A percentile compares a stretch with the other conserved stretches of the same genome.
Evolutionary conservation across 2,113 vertebrate species (phyloP).

Genomic region (Verasper variegatus): DNA sequence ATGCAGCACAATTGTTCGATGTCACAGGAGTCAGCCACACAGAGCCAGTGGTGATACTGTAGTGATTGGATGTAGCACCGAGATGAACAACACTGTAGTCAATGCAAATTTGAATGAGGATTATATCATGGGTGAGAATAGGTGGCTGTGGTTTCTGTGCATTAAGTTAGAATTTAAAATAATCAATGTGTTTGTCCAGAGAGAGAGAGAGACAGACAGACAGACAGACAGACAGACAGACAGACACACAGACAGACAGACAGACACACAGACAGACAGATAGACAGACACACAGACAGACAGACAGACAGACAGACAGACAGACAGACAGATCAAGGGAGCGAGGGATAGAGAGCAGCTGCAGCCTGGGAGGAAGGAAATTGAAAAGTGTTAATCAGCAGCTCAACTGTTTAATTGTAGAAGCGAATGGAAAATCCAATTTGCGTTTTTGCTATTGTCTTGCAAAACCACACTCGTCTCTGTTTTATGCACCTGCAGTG

Average conservation of each 20-base stretch:
- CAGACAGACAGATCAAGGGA: not conserved
- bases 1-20: constrained; percentile 26
- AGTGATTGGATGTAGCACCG: constrained; percentile 44
- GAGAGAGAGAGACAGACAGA: not conserved
- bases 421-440: constrained; percentile 64
- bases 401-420: constrained; percentile 62
- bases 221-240: not conserved
- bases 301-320: not conserved
- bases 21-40: constrained; percentile 33
- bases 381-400: constrained; percentile 62
- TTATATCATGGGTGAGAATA: too few relatives aligned
- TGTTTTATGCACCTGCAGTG: constrained; percentile 54
- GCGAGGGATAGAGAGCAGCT: constrained; percentile 26
- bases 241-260: too few relatives aligned
- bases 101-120: constrained; percentile 7
- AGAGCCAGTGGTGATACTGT: constrained; percentile 15
- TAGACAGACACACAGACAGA: not conserved
- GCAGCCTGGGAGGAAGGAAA: constrained; percentile 37
- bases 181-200: not conserved
- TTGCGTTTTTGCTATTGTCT: constrained; percentile 55
- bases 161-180: too few relatives aligned
- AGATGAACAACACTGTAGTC: constrained; percentile 20
- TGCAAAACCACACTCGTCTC: constrained; percentile 32
- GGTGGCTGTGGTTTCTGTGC: too few relatives aligned
- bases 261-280: too few relatives aligned